Base-by-base conservation (phyloP, 2,888 invertebrate genomes). In the Drosophila histrio region DNA sequence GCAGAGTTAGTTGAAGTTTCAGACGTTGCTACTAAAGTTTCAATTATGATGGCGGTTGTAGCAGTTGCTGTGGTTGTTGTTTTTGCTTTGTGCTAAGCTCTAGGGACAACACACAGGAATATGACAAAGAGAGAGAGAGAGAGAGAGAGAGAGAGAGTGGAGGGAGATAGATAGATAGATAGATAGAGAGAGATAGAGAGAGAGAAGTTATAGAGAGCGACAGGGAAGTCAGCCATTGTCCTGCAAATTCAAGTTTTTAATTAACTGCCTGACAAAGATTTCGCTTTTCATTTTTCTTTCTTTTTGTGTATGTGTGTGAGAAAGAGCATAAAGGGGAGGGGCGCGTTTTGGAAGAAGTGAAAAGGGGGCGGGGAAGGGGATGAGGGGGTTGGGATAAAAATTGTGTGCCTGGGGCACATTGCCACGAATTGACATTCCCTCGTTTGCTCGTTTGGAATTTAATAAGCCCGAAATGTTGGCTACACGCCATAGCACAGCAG, bases 191-290 rank as follows among this genome's bases (percentile, higher is more conserved):
- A 17, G 32, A 22, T 1, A 47, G 13, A 22, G 5, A 52, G 17
- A 11, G n/a, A 43, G 21, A 54, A 21, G 7, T 5, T 0, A 6
- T 15, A 6, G 22, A 1, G 34, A 1, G 4, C 13, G 13, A 30
- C 17, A 6, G 19, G 2, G 4, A 26, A 26, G 38, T 11, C 30
- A 36, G 32, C 41, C 58, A 47, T 30, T 53, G 52, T 52, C 57
- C 58, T 43, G 52, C 39, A 47, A 65, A 53, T 53, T 57, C 43
- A 59, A 86, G 69, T 86, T 81, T 81, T 81, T 81, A 81, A 81
- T 81, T 81, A 81, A 81, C 87, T 81, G 80, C 75, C 81, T 87
- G 66, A 72, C 84, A 84, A 81, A 86, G 87, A 81, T 86, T 86
- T 80, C 54, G 53, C 59, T 72, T 79, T 73, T 64, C 34, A 38